Conservation (phyloP, 64 coral and sea anemone genomes). For the Platygyra sinensis region DNA sequence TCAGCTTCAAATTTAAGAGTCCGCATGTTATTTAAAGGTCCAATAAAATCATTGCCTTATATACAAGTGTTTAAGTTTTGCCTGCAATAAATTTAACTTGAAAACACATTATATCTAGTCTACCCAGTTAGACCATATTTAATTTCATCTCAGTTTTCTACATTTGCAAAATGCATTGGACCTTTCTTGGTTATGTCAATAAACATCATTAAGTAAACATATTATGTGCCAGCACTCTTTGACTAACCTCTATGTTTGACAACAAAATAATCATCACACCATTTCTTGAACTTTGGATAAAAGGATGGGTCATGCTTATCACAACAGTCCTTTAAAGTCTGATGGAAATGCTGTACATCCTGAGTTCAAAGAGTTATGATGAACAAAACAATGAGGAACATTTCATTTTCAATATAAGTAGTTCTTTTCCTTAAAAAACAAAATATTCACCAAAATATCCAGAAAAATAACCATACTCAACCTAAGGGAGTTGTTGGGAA, state of each 20-base stretch:
- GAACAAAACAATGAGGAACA: neutral
- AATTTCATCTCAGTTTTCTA: too few species aligned
- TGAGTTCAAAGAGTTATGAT: conserved; percentile 14
- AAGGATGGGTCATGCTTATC: conserved; percentile 86
- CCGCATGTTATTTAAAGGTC: too few species aligned
- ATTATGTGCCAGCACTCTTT: neutral
- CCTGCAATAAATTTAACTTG: too few species aligned
- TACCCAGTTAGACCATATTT: too few species aligned
- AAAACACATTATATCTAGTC: too few species aligned
- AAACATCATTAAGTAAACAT: neutral
- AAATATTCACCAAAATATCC: too few species aligned
- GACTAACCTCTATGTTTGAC: conserved; percentile 85
- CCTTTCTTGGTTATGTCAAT: neutral
- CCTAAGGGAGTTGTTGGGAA: neutral
- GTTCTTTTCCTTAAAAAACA: too few species aligned
- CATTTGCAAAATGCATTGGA: too few species aligned
- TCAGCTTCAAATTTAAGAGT: too few species aligned
- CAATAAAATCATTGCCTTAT: too few species aligned
- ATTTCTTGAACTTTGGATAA: conserved; percentile 92
- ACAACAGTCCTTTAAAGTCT: conserved; percentile 76
- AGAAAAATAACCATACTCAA: too few species aligned
- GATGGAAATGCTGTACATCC: conserved; percentile 96
- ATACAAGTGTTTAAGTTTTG: too few species aligned
- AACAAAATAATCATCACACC: conserved; percentile 97
- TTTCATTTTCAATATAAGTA: neutral